phyloP scores from a whole-genome alignment of 2,113 vertebrate genomes.

The Bos taurus region ARS-UCD2.0 NC_037337.1:97897501-97898000 shows the following conservation, averaged over 20 bases:
- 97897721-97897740: background rate
- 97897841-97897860: background rate
- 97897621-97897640: background rate
- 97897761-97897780: background rate
- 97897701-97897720: background rate
- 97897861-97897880: background rate
- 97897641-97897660: background rate
- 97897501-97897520: constrained; percentile 35
- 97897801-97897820: background rate
- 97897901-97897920: background rate
- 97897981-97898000: background rate
- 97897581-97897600: background rate
- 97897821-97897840: background rate
- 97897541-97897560: background rate
- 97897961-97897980: background rate
- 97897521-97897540: background rate
- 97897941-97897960: background rate
- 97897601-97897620: background rate
- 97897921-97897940: background rate
- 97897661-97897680: background rate
- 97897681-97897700: background rate
- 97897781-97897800: background rate
- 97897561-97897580: background rate
- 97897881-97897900: background rate
- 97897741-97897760: background rate